Conservation (phyloP, 92 coral and sea anemone genomes). For the Desmophyllum pertusum region DNA sequence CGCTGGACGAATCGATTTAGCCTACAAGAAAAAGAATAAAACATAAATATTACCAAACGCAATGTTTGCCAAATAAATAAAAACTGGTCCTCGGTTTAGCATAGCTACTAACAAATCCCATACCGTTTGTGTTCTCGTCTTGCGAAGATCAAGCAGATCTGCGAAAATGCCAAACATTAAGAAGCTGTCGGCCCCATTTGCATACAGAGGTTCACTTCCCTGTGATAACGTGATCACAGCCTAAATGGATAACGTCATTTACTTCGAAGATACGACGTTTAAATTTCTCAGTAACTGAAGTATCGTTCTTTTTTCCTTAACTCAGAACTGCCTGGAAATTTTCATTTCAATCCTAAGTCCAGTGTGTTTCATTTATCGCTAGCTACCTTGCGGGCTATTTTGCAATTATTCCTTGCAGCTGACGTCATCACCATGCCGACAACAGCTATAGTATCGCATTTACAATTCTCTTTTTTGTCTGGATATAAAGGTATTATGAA, state of each 20-base stretch:
- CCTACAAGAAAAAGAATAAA: neutral
- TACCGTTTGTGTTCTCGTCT: neutral
- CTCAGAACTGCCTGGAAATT: neutral
- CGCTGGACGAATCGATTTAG: neutral
- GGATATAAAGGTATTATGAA: neutral
- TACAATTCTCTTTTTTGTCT: neutral
- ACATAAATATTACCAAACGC: neutral
- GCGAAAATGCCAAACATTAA: neutral
- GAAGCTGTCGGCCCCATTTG: neutral
- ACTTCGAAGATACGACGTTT: neutral
- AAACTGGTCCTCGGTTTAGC: neutral
- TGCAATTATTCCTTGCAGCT: neutral
- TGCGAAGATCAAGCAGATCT: neutral
- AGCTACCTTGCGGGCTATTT: neutral
- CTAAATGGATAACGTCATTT: neutral
- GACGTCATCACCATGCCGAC: conserved; percentile 34
- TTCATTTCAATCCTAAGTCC: neutral
- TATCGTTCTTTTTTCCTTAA: neutral
- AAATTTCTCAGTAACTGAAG: too few relatives aligned
- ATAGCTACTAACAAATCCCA: neutral
- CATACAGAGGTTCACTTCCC: neutral
- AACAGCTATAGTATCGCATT: neutral
- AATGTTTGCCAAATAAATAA: neutral
- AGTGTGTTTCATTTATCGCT: neutral
- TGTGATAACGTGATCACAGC: neutral